Conservation (phyloP, 1,140 invertebrate species). For the Penaeus japonicus region DNA sequence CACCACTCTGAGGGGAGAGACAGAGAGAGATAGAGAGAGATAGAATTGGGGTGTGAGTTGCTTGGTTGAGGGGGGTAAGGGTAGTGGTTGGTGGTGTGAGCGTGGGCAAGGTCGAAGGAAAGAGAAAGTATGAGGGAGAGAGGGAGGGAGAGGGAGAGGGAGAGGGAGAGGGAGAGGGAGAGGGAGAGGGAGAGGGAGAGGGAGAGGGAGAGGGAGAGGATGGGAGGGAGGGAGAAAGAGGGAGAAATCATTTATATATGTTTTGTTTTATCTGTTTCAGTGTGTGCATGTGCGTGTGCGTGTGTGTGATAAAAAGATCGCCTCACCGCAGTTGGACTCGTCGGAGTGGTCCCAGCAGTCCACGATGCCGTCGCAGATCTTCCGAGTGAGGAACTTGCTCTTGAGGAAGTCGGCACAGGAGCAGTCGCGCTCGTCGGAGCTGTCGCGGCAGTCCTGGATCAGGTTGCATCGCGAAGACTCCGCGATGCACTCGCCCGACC, state of each 20-base stretch:
- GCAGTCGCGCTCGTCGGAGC: slow-evolving; percentile 78
- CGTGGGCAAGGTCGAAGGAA: no score
- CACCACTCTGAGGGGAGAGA: slow-evolving; percentile 75
- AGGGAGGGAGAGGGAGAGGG: no score
- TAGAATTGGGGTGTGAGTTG: background rate
- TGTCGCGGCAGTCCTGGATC: slow-evolving; percentile 75
- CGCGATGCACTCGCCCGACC: slow-evolving; percentile 73
- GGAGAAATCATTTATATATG: background rate
- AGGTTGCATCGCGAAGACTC: slow-evolving; percentile 76
- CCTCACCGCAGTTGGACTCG: slow-evolving; percentile 78
- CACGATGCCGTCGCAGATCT: slow-evolving; percentile 81
- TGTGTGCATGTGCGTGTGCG: background rate
- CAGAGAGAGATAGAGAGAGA: background rate
- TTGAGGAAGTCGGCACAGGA: slow-evolving; percentile 77
- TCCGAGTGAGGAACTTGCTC: slow-evolving; percentile 73
- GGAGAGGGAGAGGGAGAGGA: no score
- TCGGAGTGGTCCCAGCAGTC: slow-evolving; percentile 85
- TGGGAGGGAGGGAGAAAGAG: no score
- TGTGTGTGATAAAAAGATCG: background rate
- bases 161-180: no score
- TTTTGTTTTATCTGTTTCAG: background rate
- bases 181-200: no score
- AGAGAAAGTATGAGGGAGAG: no score
- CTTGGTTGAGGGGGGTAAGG: no score
- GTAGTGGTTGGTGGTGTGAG: no score